Percentiles rank a stretch among this genome's conserved stretches.
These are phyloP conservation scores for Yponomeuta evonymella DNA, from an alignment of 2,888 invertebrate species.

Conservation along the genomic window DNA sequence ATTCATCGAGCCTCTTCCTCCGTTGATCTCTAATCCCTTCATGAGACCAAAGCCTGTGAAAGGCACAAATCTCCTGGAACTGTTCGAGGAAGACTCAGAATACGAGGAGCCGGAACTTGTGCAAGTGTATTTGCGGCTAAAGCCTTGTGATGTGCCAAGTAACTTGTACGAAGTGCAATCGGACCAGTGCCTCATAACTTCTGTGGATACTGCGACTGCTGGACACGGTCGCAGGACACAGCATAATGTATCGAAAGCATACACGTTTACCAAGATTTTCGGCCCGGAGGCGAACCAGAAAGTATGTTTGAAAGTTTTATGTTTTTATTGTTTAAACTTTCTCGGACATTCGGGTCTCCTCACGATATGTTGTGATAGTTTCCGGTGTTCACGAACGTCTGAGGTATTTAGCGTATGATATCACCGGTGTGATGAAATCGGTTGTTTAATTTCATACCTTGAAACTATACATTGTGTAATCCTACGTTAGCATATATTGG, in stretches of 20 bases:
- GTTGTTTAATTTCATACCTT: too few relatives aligned
- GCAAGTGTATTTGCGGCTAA: conserved; percentile 73
- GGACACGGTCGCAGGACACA: conserved; percentile 61
- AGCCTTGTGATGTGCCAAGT: conserved; percentile 53
- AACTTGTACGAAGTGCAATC: conserved; percentile 58
- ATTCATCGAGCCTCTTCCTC: conserved; percentile 65
- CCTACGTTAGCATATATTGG: too few relatives aligned
- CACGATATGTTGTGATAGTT: too few relatives aligned
- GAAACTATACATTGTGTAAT: too few relatives aligned
- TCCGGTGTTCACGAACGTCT: too few relatives aligned
- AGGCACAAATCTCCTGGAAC: conserved; percentile 56
- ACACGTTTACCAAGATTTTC: conserved; percentile 65
- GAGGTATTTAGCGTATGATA: too few relatives aligned
- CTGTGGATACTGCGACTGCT: conserved; percentile 53
- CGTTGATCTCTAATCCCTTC: conserved; percentile 60
- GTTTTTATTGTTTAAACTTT: too few relatives aligned
- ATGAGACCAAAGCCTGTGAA: conserved; percentile 64
- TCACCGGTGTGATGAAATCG: too few relatives aligned
- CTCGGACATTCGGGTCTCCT: too few relatives aligned
- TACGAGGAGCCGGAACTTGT: conserved; percentile 58
- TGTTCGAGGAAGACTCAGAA: conserved; percentile 58
- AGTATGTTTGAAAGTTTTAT: conserved; percentile 29
- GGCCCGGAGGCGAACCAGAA: conserved; percentile 49
- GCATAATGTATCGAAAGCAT: conserved; percentile 66
- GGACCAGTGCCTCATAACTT: conserved; percentile 55